Evolutionary conservation across 2,888 invertebrate genomes (phyloP).

Genomic region (Ceriagrion tenellum): DNA sequence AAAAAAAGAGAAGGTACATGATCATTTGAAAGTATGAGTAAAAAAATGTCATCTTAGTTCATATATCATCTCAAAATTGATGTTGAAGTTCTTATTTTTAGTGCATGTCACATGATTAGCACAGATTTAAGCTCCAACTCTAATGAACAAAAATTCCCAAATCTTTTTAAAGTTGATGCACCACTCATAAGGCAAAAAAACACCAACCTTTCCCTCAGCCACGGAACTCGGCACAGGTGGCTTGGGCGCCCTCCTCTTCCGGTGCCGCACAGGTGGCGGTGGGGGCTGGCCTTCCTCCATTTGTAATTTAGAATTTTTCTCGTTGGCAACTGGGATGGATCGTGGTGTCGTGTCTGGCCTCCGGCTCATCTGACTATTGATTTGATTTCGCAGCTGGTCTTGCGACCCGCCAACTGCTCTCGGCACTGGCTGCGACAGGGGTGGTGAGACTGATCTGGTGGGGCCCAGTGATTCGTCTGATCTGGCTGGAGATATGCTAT

Average conservation of each 20-base stretch:
- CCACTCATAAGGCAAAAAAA: no score
- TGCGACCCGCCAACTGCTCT: slow-evolving; percentile 69
- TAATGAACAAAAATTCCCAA: no score
- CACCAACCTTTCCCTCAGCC: slow-evolving; percentile 22
- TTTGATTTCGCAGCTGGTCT: slow-evolving; percentile 51
- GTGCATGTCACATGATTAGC: no score
- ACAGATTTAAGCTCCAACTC: no score
- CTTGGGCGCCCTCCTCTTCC: slow-evolving; percentile 82
- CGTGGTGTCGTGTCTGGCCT: slow-evolving; percentile 16
- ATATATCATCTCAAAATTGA: no score
- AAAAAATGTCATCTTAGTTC: no score
- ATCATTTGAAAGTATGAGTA: no score
- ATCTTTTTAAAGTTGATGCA: no score
- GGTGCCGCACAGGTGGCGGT: slow-evolving; percentile 71
- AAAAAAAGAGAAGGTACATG: no score
- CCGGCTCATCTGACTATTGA: slow-evolving; percentile 51
- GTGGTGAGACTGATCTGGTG: slow-evolving; percentile 71
- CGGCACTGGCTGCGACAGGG: slow-evolving; percentile 65
- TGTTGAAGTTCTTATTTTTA: no score
- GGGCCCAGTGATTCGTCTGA: slow-evolving; percentile 79
- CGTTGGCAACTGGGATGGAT: not conserved
- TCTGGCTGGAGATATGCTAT: slow-evolving; percentile 82
- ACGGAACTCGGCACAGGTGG: slow-evolving; percentile 77
- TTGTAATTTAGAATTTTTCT: slow-evolving; percentile 3
- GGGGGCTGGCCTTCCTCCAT: slow-evolving; percentile 62